phyloP scores from a whole-genome alignment of 2,113 vertebrate genomes.

The Halcyon malimbica region DNA sequence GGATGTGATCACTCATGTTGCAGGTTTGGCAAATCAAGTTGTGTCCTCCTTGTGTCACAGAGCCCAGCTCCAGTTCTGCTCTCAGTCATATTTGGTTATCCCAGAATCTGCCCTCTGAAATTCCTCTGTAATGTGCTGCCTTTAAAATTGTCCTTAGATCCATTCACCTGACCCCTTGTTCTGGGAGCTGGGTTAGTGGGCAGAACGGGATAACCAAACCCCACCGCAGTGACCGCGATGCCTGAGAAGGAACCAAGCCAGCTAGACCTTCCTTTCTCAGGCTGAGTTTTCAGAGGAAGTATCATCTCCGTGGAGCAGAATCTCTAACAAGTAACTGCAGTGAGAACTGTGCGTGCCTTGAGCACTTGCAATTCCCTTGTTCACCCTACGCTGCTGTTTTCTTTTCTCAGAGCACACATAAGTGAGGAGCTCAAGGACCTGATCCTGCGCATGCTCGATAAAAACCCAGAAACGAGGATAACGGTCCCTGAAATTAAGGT shows the following conservation, averaged over 20 bases:
- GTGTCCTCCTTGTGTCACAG: not conserved
- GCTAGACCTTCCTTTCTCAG: not conserved
- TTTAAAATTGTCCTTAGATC: not conserved
- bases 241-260: not conserved
- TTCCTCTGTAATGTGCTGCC: not conserved
- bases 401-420: constrained; percentile 76
- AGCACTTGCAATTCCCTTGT: not conserved
- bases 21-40: not conserved
- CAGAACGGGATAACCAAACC: not conserved
- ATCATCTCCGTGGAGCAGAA: not conserved
- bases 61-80: not conserved
- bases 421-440: constrained; percentile 87
- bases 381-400: not conserved
- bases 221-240: fast-evolving
- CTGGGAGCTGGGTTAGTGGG: not conserved
- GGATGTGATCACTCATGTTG: not conserved
- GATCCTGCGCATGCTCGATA: constrained; percentile 91
- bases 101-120: not conserved
- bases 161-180: not conserved
- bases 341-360: not conserved
- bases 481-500: constrained; percentile 95
- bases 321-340: not conserved
- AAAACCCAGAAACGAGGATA: constrained; percentile 92
- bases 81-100: not conserved
- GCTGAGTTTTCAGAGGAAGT: not conserved